Percentiles rank a stretch among this genome's conserved stretches.
phyloP scores from a whole-genome alignment of 2,113 vertebrate genomes.

The Lucifuga dentata region DNA sequence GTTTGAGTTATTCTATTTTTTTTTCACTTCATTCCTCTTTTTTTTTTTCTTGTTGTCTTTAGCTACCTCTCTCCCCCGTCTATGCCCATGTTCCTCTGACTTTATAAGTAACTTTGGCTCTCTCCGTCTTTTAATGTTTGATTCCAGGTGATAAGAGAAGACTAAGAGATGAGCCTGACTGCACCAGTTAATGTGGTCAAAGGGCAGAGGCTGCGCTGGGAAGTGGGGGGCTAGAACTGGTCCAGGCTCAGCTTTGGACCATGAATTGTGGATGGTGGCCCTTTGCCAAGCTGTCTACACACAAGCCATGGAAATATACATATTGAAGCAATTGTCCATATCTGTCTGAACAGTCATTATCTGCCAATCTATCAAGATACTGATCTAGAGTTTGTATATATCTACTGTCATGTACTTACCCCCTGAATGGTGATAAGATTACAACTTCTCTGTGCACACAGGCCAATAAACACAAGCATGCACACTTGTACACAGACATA shows the following conservation, averaged over 20 bases:
- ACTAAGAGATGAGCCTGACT: constrained; percentile 72
- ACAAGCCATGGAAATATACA: constrained; percentile 58
- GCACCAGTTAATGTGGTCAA: constrained; percentile 83
- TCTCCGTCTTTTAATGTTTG: constrained; percentile 81
- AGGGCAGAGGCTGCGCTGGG: constrained; percentile 72
- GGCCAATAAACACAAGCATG: constrained; percentile 61
- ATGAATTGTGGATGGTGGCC: constrained; percentile 51
- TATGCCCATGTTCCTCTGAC: constrained; percentile 57
- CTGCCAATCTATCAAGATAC: constrained; percentile 75
- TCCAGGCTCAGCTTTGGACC: constrained; percentile 33
- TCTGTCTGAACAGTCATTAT: constrained; percentile 66
- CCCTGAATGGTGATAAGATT: constrained; percentile 69
- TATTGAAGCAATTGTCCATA: constrained; percentile 64
- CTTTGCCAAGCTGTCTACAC: constrained; percentile 35
- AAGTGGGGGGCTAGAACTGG: constrained; percentile 29
- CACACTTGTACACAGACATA: neutral
- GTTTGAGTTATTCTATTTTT: neutral
- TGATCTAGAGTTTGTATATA: constrained; percentile 76
- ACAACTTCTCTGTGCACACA: constrained; percentile 63
- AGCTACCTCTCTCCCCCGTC: constrained; percentile 34
- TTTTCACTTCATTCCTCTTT: neutral
- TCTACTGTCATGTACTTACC: constrained; percentile 76
- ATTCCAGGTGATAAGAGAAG: constrained; percentile 81
- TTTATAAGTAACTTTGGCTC: constrained; percentile 69
- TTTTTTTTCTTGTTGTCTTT: constrained; percentile 38